Conservation (phyloP, 2,113 vertebrate species). For the Petroica traversi region DNA sequence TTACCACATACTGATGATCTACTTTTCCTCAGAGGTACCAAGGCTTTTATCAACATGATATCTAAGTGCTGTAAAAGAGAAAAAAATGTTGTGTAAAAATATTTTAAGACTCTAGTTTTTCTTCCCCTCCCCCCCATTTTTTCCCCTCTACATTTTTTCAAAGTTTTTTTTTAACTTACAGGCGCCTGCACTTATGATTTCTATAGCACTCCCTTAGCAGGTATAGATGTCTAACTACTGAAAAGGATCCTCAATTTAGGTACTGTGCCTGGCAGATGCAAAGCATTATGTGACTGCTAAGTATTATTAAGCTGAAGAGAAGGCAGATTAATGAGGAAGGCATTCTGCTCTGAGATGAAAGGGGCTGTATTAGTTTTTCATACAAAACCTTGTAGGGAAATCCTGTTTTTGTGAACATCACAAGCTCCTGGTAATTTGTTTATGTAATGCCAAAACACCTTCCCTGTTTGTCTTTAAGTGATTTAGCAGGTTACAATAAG, state of each 20-base stretch:
- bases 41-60: not conserved
- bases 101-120: not conserved
- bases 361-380: not conserved
- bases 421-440: not conserved
- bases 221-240: not conserved
- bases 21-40: not conserved
- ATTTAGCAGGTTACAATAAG: not conserved
- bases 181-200: not conserved
- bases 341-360: not conserved
- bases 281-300: not conserved
- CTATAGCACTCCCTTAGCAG: not conserved
- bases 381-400: not conserved
- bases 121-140: accelerated
- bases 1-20: not conserved
- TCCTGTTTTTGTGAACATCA: not conserved
- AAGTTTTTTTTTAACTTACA: not conserved
- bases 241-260: not conserved
- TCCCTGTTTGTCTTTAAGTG: not conserved
- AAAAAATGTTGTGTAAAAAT: not conserved
- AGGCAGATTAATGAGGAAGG: not conserved
- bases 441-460: not conserved
- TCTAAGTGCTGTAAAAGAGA: not conserved
- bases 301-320: not conserved
- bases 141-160: not conserved
- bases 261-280: not conserved